These are phyloP conservation scores for Podiceps cristatus DNA, from an alignment of 2,113 vertebrate genomes.

Conservation along the genomic window DNA sequence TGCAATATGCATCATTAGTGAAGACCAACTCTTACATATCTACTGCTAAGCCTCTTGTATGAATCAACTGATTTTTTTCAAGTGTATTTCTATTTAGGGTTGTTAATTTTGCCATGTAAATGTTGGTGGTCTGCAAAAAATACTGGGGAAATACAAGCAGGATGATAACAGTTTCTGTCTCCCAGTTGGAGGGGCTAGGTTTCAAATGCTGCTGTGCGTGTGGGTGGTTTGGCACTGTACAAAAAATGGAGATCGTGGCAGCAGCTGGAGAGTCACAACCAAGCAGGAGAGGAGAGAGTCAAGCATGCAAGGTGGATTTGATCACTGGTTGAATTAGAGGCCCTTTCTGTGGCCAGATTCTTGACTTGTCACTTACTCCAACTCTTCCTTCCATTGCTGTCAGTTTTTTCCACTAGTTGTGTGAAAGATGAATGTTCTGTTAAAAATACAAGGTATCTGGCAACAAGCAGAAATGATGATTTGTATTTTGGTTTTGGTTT, in stretches of 20 bases:
- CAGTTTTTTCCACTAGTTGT: not conserved
- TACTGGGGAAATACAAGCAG: not conserved
- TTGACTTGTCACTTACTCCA: not conserved
- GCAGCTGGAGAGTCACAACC: not conserved
- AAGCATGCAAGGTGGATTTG: not conserved
- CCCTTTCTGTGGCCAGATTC: not conserved
- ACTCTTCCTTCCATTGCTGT: not conserved
- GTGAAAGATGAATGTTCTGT: not conserved
- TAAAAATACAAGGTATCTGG: not conserved
- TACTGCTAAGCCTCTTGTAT: not conserved
- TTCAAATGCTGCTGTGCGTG: fast-evolving
- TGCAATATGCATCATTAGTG: not conserved
- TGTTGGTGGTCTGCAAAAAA: not conserved
- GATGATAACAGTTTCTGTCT: not conserved
- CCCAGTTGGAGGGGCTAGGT: not conserved
- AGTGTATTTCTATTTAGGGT: not conserved
- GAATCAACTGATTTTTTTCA: not conserved
- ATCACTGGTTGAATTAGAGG: not conserved
- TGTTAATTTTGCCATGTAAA: not conserved
- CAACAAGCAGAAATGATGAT: not conserved
- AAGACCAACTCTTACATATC: not conserved
- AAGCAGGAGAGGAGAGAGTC: not conserved
- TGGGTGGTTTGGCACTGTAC: not conserved
- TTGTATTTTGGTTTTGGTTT: not conserved
- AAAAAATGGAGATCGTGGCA: fast-evolving